phyloP scores from a whole-genome alignment of 2,797 vertebrate species.

The Sebastiscus albofasciatus region DNA sequence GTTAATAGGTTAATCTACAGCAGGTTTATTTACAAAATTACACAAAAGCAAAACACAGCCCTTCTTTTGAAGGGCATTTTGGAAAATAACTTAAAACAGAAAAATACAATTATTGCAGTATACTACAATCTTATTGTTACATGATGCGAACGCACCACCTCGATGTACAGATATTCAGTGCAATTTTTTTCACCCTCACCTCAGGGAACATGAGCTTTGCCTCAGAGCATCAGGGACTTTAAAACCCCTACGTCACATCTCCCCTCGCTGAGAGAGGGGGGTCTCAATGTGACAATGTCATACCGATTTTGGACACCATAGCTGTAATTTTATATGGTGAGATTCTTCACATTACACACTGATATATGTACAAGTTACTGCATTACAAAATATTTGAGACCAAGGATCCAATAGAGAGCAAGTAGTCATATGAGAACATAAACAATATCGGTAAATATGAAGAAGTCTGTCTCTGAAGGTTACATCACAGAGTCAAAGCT shows the following conservation, averaged over 20 bases:
- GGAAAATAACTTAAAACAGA: slow-evolving; percentile 92
- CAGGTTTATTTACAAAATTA: slow-evolving; percentile 96
- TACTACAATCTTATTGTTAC: slow-evolving; percentile 95
- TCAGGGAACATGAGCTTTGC: slow-evolving; percentile 57
- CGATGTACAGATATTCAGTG: slow-evolving; percentile 95
- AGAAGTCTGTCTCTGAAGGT: slow-evolving; percentile 34
- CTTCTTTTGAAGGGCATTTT: slow-evolving; percentile 76
- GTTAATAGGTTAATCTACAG: slow-evolving; percentile 92
- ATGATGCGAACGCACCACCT: slow-evolving; percentile 95
- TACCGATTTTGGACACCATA: slow-evolving; percentile 46
- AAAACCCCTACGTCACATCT: slow-evolving; percentile 31
- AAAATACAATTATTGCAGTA: slow-evolving; percentile 96
- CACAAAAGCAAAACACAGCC: slow-evolving; percentile 86
- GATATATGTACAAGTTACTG: slow-evolving; percentile 77
- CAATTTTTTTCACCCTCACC: slow-evolving; percentile 88
- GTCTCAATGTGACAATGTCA: slow-evolving; percentile 36
- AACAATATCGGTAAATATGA: slow-evolving; percentile 52
- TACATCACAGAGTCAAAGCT: slow-evolving; percentile 49
- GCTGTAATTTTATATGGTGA: slow-evolving; percentile 47
- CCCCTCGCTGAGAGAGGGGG: slow-evolving; percentile 18
- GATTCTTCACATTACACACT: slow-evolving; percentile 79
- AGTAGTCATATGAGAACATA: slow-evolving; percentile 68
- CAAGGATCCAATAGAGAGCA: slow-evolving; percentile 60
- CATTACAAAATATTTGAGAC: slow-evolving; percentile 66
- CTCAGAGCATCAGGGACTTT: slow-evolving; percentile 46